Percentiles rank a stretch among this genome's conserved stretches.
Evolutionary conservation across 2,888 invertebrate genomes (phyloP).

Genomic region (Drosophila affinis): DNA sequence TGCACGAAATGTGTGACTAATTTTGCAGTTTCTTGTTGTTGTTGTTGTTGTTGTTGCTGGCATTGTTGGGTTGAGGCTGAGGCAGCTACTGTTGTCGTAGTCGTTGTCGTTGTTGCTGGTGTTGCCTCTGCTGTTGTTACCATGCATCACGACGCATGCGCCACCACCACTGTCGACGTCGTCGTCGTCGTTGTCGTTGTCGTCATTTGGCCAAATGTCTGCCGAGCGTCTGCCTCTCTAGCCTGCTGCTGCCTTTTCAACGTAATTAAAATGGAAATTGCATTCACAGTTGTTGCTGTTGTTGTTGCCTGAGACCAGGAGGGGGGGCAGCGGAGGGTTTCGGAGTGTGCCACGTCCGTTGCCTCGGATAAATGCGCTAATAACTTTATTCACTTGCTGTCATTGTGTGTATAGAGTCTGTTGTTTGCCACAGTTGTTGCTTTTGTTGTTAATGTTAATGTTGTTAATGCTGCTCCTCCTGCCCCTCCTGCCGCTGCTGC

Average conservation of each 20-base stretch:
- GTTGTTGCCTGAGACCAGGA: constrained; percentile 34
- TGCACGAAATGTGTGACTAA: constrained; percentile 68
- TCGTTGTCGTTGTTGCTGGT: constrained; percentile 40
- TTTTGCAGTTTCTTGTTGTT: constrained; percentile 43
- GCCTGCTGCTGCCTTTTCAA: constrained; percentile 57
- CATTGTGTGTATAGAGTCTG: constrained; percentile 20
- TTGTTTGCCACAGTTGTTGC: constrained; percentile 35
- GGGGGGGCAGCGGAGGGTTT: neutral
- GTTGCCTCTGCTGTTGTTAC: constrained; percentile 19
- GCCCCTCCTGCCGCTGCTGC: constrained; percentile 24
- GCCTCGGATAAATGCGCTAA: constrained; percentile 77
- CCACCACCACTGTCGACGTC: constrained; percentile 42
- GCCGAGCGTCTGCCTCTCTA: too few species aligned
- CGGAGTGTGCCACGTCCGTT: constrained; percentile 56
- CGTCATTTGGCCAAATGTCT: too few species aligned
- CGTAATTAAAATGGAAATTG: constrained; percentile 79
- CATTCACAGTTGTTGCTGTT: constrained; percentile 61
- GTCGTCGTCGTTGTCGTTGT: constrained; percentile 1
- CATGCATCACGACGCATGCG: constrained; percentile 63
- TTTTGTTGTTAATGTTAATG: constrained; percentile 7
- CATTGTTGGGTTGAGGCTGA: constrained; percentile 14
- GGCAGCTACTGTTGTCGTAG: constrained; percentile 29
- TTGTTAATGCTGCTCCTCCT: constrained; percentile 15
- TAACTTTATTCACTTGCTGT: constrained; percentile 75
- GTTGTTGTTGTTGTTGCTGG: neutral